Conservation (phyloP, 2,888 invertebrate genomes). For the Drosophila emarginata region DNA sequence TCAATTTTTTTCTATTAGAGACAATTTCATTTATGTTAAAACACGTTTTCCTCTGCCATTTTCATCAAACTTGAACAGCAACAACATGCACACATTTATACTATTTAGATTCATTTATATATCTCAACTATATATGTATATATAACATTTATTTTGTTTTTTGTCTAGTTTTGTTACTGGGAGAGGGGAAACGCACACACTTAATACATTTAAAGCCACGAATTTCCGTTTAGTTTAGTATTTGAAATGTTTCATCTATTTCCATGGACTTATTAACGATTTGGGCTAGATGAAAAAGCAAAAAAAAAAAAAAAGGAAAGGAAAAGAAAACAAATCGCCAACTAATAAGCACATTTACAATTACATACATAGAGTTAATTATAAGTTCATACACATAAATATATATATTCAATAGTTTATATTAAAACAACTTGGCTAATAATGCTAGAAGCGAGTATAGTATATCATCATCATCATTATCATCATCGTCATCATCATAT, state of each 20-base stretch:
- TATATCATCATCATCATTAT: constrained; percentile 11
- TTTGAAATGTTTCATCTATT: constrained; percentile 8
- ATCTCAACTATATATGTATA: background rate
- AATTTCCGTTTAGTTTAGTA: constrained; percentile 43
- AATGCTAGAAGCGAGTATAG: constrained; percentile 16
- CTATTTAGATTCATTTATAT: background rate
- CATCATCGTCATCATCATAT: background rate
- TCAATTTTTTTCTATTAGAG: background rate
- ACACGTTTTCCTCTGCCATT: background rate
- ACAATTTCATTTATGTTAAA: background rate
- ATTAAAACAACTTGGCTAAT: constrained; percentile 32
- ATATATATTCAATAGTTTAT: constrained; percentile 40
- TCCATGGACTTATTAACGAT: background rate
- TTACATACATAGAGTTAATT: background rate
- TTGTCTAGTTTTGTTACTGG: constrained; percentile 4
- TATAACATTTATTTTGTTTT: constrained; percentile 17
- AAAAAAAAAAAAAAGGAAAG: background rate
- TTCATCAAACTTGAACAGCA: background rate
- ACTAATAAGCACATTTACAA: constrained; percentile 5
- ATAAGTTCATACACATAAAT: constrained; percentile 18
- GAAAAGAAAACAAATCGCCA: background rate
- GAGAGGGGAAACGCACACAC: constrained; percentile 23
- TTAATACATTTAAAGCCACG: constrained; percentile 65
- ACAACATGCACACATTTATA: background rate
- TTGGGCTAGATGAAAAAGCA: background rate